Evolutionary conservation across 2,888 invertebrate species (phyloP).

Genomic region (Idaea aversata): DNA sequence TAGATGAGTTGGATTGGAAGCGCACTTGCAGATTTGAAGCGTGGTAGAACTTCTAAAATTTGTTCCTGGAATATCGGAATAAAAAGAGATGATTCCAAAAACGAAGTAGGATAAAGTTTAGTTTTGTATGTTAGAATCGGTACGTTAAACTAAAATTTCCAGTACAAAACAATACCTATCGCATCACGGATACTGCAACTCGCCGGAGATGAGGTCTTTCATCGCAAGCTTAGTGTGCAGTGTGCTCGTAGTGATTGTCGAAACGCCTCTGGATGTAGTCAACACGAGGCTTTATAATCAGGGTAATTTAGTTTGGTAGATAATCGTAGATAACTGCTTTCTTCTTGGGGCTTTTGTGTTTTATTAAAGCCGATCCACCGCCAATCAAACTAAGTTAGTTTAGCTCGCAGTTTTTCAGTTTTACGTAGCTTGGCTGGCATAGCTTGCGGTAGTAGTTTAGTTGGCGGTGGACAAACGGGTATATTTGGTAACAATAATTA

Average conservation of each 20-base stretch:
- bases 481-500: too few species aligned
- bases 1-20: too few species aligned
- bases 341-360: neutral
- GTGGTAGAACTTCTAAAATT: too few species aligned
- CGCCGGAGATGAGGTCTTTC: constrained; percentile 84
- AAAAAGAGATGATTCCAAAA: neutral
- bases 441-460: too few species aligned
- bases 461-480: too few species aligned
- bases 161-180: constrained; percentile 60
- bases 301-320: constrained; percentile 71
- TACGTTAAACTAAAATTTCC: constrained; percentile 37
- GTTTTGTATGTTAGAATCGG: neutral
- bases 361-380: neutral
- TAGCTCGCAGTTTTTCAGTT: too few species aligned
- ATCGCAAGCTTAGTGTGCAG: constrained; percentile 88
- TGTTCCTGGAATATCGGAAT: too few species aligned
- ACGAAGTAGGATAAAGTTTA: neutral
- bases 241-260: constrained; percentile 85
- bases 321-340: neutral
- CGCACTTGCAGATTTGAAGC: too few species aligned
- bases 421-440: too few species aligned
- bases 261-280: constrained; percentile 94
- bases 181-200: constrained; percentile 58
- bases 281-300: constrained; percentile 94
- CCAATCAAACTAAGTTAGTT: neutral